Evolutionary conservation across 1,140 invertebrate genomes (phyloP).

Genomic region (Phortica variegata): DNA sequence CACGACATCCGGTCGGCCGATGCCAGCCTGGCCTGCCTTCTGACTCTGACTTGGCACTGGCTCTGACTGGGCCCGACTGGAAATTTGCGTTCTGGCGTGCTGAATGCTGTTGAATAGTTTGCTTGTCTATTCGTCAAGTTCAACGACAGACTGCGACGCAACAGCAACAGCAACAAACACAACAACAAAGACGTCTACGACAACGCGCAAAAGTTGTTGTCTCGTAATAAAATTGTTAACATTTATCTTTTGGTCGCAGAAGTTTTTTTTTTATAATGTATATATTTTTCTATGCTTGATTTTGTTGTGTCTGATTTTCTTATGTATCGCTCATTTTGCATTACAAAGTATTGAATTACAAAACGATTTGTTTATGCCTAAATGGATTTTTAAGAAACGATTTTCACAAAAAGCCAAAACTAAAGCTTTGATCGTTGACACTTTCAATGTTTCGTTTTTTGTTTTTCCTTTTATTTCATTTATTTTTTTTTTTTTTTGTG

Average conservation of each 20-base stretch:
- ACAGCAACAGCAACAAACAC: constrained; percentile 10
- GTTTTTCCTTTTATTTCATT: no score
- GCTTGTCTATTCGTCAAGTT: constrained; percentile 1
- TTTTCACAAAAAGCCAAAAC: no score
- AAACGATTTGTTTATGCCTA: constrained; percentile 49
- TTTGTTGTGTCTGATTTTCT: constrained; percentile 17
- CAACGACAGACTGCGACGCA: constrained; percentile 7
- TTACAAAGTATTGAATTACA: constrained; percentile 50
- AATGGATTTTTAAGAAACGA: no score
- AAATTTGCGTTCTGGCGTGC: no score
- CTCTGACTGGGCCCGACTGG: no score
- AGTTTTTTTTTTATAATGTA: constrained; percentile 14
- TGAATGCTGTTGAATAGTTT: constrained; percentile 24
- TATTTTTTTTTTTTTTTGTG: no score
- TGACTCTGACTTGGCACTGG: no score
- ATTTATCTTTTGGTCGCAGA: constrained; percentile 43
- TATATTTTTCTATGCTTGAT: constrained; percentile 21
- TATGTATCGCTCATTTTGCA: constrained; percentile 18
- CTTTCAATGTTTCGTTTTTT: no score
- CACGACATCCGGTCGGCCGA: no score
- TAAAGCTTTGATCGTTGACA: no score
- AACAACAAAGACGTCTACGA: constrained; percentile 17
- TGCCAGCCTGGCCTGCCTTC: no score
- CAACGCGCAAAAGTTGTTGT: constrained; percentile 36
- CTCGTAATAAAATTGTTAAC: constrained; percentile 50